Conservation (phyloP, 2,797 vertebrate species). For the Aplochiton taeniatus region DNA sequence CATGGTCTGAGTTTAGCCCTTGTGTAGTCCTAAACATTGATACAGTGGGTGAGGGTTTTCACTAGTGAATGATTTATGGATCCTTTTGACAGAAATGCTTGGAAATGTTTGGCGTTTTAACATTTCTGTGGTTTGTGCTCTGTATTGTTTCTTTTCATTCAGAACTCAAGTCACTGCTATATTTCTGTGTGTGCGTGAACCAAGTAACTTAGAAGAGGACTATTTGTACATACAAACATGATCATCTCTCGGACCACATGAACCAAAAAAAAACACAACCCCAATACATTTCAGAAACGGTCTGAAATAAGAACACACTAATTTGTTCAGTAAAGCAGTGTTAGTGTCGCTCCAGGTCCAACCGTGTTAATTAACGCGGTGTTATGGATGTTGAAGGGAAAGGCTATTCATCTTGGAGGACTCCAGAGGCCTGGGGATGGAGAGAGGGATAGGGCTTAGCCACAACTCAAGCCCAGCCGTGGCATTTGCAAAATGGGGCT, state of each 20-base stretch:
- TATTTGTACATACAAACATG: too few relatives aligned
- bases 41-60: too few relatives aligned
- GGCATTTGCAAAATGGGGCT: conserved; percentile 56
- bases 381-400: conserved; percentile 70
- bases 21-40: too few relatives aligned
- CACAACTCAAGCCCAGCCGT: conserved; percentile 26
- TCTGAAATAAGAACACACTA: conserved; percentile 31
- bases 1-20: too few relatives aligned
- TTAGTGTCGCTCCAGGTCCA: conserved; percentile 31
- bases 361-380: conserved; percentile 70
- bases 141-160: too few relatives aligned
- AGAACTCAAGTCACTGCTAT: too few relatives aligned
- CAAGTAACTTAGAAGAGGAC: too few relatives aligned
- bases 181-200: too few relatives aligned
- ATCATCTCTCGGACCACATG: background rate
- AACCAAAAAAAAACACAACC: conserved; percentile 20
- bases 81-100: too few relatives aligned
- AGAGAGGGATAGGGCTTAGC: conserved; percentile 39
- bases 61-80: too few relatives aligned
- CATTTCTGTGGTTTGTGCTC: too few relatives aligned
- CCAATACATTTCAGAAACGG: conserved; percentile 24
- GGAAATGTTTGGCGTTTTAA: too few relatives aligned
- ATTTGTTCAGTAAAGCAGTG: conserved; percentile 43
- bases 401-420: conserved; percentile 67
- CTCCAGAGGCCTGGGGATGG: conserved; percentile 51